Conservation (phyloP, 2,113 vertebrate genomes). For the Herpailurus yagouaroundi region DNA sequence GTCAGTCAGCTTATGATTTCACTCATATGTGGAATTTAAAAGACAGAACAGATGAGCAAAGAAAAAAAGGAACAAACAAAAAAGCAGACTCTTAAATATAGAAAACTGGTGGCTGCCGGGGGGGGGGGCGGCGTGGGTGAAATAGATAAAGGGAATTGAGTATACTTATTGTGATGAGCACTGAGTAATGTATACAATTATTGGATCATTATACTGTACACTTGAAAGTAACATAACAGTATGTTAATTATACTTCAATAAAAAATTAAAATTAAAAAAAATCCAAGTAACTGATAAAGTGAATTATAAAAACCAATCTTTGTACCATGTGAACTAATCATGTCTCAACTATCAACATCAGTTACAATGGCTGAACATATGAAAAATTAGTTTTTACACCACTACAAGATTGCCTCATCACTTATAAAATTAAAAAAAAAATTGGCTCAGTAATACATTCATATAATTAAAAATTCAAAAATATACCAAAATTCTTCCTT, state of each 20-base stretch:
- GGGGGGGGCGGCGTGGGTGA: background rate
- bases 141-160: background rate
- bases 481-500: background rate
- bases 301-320: background rate
- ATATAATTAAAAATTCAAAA: slow-evolving; percentile 38
- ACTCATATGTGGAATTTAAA: background rate
- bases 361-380: background rate
- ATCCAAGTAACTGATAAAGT: background rate
- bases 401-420: background rate
- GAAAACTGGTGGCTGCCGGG: background rate
- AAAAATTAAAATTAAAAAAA: background rate
- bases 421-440: background rate
- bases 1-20: background rate
- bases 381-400: slow-evolving; percentile 4
- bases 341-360: background rate
- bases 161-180: background rate
- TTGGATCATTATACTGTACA: background rate
- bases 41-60: background rate
- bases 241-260: background rate
- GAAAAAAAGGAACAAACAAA: background rate
- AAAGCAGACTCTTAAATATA: background rate
- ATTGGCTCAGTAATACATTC: background rate
- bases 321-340: background rate
- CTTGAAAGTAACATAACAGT: background rate
- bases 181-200: background rate